Evolutionary conservation across 2,797 vertebrate genomes (phyloP).

Genomic region (Otus scops): DNA sequence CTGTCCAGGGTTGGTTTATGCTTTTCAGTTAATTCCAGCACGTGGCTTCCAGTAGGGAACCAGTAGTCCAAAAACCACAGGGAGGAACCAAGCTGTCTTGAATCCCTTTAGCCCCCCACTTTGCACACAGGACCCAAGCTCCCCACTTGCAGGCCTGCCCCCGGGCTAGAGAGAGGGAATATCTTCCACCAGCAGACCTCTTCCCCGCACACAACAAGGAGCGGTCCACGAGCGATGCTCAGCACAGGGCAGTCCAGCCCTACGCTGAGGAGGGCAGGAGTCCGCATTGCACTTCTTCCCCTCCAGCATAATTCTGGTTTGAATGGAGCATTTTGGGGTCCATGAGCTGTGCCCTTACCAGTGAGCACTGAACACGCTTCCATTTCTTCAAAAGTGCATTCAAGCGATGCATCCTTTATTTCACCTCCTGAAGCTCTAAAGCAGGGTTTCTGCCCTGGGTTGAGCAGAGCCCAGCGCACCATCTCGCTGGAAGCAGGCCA

Average conservation of each 20-base stretch:
- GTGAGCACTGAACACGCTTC: not conserved
- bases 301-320: not conserved
- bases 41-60: not conserved
- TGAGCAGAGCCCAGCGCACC: fast-evolving
- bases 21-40: not conserved
- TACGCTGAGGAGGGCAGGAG: not conserved
- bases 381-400: not conserved
- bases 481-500: not conserved
- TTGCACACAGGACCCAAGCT: not conserved
- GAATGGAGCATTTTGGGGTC: not conserved
- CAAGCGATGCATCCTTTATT: not conserved
- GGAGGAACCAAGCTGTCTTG: not conserved
- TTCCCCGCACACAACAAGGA: not conserved
- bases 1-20: not conserved
- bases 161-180: not conserved
- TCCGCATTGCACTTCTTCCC: not conserved
- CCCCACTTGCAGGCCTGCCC: not conserved
- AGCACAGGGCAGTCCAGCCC: not conserved
- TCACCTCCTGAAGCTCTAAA: not conserved
- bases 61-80: not conserved
- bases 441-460: not conserved
- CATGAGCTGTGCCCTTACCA: not conserved
- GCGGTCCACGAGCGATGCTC: fast-evolving
- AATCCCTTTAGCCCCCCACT: not conserved
- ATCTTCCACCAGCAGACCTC: not conserved